A percentile compares a stretch with the other conserved stretches of the same genome.
These are phyloP conservation scores for Nomada goodeniana DNA, from an alignment of 2,888 invertebrate species.

Conservation along the genomic window DNA sequence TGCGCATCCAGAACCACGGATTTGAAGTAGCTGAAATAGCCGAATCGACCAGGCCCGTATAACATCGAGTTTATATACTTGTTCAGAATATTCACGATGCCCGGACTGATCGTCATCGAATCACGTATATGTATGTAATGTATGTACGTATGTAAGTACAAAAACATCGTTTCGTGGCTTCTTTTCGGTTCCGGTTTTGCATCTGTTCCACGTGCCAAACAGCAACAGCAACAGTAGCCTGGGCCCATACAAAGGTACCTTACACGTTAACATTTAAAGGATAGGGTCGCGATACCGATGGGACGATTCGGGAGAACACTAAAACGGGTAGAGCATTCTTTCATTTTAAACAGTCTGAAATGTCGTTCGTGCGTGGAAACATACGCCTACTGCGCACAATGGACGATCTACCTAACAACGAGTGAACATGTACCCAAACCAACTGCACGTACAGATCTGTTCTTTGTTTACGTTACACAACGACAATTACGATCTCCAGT, in stretches of 20 bases:
- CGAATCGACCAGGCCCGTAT: background rate
- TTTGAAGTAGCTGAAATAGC: background rate
- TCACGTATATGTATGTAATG: too few species aligned
- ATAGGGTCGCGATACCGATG: constrained; percentile 44
- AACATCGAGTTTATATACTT: too few species aligned
- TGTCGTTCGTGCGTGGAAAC: constrained; percentile 43
- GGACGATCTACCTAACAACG: constrained; percentile 34
- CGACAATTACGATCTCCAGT: background rate
- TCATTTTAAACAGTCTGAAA: constrained; percentile 58
- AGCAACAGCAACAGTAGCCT: constrained; percentile 12
- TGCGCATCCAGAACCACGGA: background rate
- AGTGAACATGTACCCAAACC: constrained; percentile 33
- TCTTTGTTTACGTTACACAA: constrained; percentile 13
- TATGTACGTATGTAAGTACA: too few species aligned
- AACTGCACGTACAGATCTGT: constrained; percentile 27
- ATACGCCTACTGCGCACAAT: constrained; percentile 28
- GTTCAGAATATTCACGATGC: background rate
- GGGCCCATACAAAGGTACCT: constrained; percentile 57
- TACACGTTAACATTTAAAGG: constrained; percentile 44
- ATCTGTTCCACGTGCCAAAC: background rate
- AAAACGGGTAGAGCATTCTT: constrained; percentile 47
- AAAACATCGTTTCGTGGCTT: constrained; percentile 17
- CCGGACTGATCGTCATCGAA: background rate
- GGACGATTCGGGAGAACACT: constrained; percentile 46
- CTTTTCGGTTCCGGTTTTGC: constrained; percentile 24